These are phyloP conservation scores for Addax nasomaculatus DNA, from an alignment of 2,113 vertebrate species.

Conservation along the genomic window DNA sequence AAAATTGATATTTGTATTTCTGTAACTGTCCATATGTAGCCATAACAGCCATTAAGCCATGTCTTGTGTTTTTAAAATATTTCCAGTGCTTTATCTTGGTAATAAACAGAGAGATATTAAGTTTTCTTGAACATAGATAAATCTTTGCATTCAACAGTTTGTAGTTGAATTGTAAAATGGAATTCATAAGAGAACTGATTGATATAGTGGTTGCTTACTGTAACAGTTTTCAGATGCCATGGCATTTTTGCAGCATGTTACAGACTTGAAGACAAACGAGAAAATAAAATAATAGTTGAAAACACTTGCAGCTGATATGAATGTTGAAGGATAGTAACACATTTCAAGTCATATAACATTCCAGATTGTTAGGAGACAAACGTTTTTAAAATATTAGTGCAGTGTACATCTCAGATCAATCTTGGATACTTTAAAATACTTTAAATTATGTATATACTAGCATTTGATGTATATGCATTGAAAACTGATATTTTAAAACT, in stretches of 20 bases:
- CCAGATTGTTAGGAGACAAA: constrained; percentile 41
- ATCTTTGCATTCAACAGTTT: constrained; percentile 30
- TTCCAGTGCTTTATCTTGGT: constrained; percentile 27
- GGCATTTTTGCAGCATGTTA: constrained; percentile 33
- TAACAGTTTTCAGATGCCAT: constrained; percentile 49
- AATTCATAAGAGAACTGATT: constrained; percentile 22
- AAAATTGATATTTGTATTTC: background rate
- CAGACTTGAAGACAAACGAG: constrained; percentile 53
- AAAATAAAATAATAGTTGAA: constrained; percentile 57
- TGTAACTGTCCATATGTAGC: background rate
- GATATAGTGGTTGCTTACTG: constrained; percentile 20
- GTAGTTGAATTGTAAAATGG: constrained; percentile 23
- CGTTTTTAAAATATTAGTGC: constrained; percentile 22
- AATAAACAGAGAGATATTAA: background rate
- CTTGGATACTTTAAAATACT: constrained; percentile 13
- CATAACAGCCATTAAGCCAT: background rate
- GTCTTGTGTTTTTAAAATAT: background rate
- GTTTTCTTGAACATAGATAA: constrained; percentile 24
- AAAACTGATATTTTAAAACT: constrained; percentile 39
- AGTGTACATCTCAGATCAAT: constrained; percentile 9
- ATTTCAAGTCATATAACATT: constrained; percentile 25
- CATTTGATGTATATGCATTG: background rate
- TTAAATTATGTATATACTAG: background rate
- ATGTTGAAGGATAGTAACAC: constrained; percentile 44
- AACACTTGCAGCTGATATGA: constrained; percentile 31